phyloP scores from a whole-genome alignment of 2,888 invertebrate genomes.

The Coelopa pilipes region DNA sequence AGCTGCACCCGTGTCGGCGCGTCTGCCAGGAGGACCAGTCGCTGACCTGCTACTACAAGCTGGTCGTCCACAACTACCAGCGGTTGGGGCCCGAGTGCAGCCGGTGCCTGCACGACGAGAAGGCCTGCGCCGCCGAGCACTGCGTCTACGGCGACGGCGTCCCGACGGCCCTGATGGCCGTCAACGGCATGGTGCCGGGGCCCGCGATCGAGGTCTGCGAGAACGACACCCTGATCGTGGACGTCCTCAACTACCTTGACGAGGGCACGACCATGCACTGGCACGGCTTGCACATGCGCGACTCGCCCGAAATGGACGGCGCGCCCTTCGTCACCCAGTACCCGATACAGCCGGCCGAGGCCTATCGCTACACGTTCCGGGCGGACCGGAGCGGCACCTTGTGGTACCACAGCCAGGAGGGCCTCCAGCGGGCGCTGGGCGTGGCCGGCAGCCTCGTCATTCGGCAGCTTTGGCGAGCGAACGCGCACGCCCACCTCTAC shows the following conservation, averaged over 20 bases:
- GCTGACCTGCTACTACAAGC: constrained; percentile 58
- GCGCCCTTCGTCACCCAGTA: constrained; percentile 59
- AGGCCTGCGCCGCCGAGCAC: constrained; percentile 52
- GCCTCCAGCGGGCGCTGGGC: constrained; percentile 59
- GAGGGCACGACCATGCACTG: constrained; percentile 61
- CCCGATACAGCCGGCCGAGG: constrained; percentile 59
- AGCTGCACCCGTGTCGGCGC: constrained; percentile 59
- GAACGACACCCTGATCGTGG: constrained; percentile 60
- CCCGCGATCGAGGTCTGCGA: constrained; percentile 62
- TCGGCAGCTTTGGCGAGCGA: constrained; percentile 54
- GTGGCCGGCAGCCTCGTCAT: constrained; percentile 58
- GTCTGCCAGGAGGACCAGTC: constrained; percentile 57
- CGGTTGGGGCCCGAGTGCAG: constrained; percentile 59
- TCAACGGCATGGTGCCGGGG: constrained; percentile 61
- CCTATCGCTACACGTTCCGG: constrained; percentile 56
- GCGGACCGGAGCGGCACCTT: constrained; percentile 59
- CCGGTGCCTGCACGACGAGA: constrained; percentile 55
- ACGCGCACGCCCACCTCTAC: constrained; percentile 57
- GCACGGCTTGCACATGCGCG: constrained; percentile 60
- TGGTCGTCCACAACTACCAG: constrained; percentile 60
- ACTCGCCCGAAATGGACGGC: constrained; percentile 61
- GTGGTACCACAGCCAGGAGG: constrained; percentile 62
- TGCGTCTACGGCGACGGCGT: constrained; percentile 62
- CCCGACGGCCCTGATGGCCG: constrained; percentile 57
- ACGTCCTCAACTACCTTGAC: constrained; percentile 59